These are phyloP conservation scores for Castor canadensis DNA, from an alignment of 2,113 vertebrate genomes.

Conservation along the genomic window DNA sequence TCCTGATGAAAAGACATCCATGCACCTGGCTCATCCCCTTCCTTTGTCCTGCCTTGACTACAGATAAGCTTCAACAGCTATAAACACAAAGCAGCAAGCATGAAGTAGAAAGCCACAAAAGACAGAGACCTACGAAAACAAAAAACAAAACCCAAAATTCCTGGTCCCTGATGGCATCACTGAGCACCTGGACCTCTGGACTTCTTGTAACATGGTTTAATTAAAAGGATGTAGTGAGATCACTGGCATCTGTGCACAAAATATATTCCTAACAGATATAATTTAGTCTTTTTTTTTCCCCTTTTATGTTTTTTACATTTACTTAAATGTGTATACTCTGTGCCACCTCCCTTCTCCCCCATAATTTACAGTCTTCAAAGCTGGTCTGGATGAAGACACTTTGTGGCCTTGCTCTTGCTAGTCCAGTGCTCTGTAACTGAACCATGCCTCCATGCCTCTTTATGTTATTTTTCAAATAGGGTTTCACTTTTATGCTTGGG, in stretches of 20 bases:
- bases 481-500: too few species aligned
- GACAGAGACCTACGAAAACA: neutral
- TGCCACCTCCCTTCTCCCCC: too few species aligned
- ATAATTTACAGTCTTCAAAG: neutral
- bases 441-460: too few species aligned
- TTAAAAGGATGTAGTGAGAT: neutral
- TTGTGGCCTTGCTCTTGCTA: too few species aligned
- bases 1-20: accelerated
- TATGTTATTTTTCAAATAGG: too few species aligned
- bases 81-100: accelerated
- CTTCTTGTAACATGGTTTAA: neutral
- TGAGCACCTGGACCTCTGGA: neutral
- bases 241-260: neutral
- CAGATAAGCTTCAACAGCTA: neutral
- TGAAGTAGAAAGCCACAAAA: neutral
- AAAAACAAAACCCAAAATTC: neutral
- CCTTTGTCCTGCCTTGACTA: neutral
- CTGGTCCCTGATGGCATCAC: neutral
- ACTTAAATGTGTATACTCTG: too few species aligned
- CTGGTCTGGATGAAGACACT: neutral
- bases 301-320: too few species aligned
- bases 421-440: too few species aligned
- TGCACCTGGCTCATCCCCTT: neutral
- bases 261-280: neutral
- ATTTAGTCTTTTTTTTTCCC: too few species aligned